Base-by-base conservation (phyloP, 1,140 invertebrate genomes). In the Microplitis mediator region DNA sequence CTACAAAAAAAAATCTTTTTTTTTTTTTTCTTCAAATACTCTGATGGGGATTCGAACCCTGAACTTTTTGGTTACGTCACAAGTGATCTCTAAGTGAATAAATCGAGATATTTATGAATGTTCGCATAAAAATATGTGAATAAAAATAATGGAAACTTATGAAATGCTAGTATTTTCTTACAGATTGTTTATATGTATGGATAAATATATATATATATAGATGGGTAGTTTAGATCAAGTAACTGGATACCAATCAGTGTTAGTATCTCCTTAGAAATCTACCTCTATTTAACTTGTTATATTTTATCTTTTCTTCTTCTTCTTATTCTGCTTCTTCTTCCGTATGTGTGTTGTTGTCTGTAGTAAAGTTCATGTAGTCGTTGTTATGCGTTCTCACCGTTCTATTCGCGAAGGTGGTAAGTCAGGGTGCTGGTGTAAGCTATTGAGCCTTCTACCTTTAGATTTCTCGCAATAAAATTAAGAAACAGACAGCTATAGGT, bases 211-310 rank as follows among this genome's bases (percentile, higher is more conserved):
- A 56, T 56, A 14, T 56, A 56, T 16, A 56, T 13, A 16, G n/a
- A 16, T 14, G 4, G 6, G 16, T 52, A 8, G 9, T 8, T 31
- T 67, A 16, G 23, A 11, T 31, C 16, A 52, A 4, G 60, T 64
- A 64, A 71, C 69, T 63, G 39, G 69, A 71, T 71, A 64, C 61
- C 60, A 71, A 71, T 71, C 60, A 71, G 69, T 52, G 45, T 71
- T 71, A 13, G 50, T 63, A 71, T 71, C 69, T 16, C 52, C 11
- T 4, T 50, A 34, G 60, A 51, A 64, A 64, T 71, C 60, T 63
- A 39, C 60, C 51, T 70, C 45, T 71, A 63, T 64, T 50, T 63
- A 66, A 66, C 16, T 39, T 16, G 23, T 39, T 64, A 45, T 45
- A 45, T 45, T 45, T 45, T 45, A 45, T 45, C 39, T 45, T 45